Evolutionary conservation across 1,140 invertebrate species (phyloP).

Genomic region (Psix sp.): DNA sequence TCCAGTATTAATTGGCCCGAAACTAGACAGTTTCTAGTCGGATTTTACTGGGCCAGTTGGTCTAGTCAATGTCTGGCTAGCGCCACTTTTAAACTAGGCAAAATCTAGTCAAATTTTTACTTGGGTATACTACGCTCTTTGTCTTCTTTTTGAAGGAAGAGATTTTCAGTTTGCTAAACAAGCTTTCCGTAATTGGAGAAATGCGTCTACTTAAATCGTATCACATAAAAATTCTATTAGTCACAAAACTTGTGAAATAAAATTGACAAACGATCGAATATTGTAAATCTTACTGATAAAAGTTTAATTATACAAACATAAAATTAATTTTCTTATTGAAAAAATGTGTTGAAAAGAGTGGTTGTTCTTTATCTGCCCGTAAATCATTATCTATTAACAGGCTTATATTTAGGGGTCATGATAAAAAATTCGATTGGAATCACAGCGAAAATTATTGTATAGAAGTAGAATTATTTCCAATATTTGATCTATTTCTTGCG

Average conservation of each 20-base stretch:
- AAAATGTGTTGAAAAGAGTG: slow-evolving; percentile 55
- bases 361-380: slow-evolving; percentile 50
- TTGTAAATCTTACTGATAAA: slow-evolving; percentile 20
- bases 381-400: slow-evolving; percentile 51
- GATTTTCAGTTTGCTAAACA: no score
- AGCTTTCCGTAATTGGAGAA: slow-evolving; percentile 61
- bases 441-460: slow-evolving; percentile 63
- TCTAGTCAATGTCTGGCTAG: no score
- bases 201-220: slow-evolving; percentile 33
- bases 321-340: slow-evolving; percentile 43
- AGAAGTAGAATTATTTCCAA: slow-evolving; percentile 64
- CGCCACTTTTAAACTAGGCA: no score
- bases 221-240: slow-evolving; percentile 57
- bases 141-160: no score
- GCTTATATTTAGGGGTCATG: slow-evolving; percentile 59
- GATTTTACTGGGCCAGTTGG: no score
- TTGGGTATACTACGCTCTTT: no score
- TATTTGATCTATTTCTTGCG: slow-evolving; percentile 69
- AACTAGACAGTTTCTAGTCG: no score
- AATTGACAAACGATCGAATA: no score
- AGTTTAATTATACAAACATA: slow-evolving; percentile 5
- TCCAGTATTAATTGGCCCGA: no score
- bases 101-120: no score
- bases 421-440: slow-evolving; percentile 59
- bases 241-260: slow-evolving; percentile 41